Evolutionary conservation across 2,888 invertebrate species (phyloP), one percentile per base, ranked within the genome.

Genomic region (Chelonus formosanus): DNA sequence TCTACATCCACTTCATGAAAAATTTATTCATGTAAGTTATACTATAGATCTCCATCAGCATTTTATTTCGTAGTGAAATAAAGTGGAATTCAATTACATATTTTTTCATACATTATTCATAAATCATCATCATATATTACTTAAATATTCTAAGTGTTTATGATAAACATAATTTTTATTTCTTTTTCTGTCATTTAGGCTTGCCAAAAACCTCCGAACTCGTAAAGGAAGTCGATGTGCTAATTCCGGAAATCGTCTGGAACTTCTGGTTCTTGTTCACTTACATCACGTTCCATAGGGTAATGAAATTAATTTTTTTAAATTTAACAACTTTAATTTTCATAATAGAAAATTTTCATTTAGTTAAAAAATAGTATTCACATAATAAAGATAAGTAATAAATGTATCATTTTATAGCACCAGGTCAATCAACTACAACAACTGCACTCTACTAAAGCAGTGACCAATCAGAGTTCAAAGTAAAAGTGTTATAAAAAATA

Each of bases 241-340:
- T 75, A 94, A 94, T 86, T 90, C 92, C 84, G 94, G 92, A 74
- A 95, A 95, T 87, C 89, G 90, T 67, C 86, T 94, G 85, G 94
- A 95, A 88, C 90, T 93, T 84, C 88, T 92, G 79, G 93, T 95
- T 52, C 89, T 95, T 56, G 93, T 92, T 58, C 91, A 90, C 82
- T 86, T 94, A 59, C 93, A 94, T 84, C 93, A 92, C 92, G 94
- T 94, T 71, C 94, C 94, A 74, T 95, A 93, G 90, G 75, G 84
- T 82, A 70, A 80, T 78, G 79, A 61, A 44, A 36, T 47, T 55
- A 61, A 47, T 61, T 54, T 32, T 34, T 56, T 36, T n/a, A 36
- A 57, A 65, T 52, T 40, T 7, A 32, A 56, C 43, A n/a, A 35
- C 50, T 20, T 67, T 54, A 40, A 63, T 68, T 53, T 10, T 10